Base-by-base conservation (phyloP, 1,140 invertebrate species). In the Mycetomoellerius zeteki region DNA sequence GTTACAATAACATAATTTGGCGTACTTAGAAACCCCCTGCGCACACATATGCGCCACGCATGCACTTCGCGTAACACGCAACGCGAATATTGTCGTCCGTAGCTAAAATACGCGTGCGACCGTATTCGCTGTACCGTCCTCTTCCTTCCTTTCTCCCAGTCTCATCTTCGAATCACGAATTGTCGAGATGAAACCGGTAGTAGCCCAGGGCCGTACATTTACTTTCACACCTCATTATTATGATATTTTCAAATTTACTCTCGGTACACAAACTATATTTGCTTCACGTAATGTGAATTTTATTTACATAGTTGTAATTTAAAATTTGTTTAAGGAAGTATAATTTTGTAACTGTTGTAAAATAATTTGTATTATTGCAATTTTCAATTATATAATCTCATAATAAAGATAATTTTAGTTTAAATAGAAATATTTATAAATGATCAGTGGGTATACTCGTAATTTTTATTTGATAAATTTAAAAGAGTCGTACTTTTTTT, bases 1-100 rank as follows among this genome's bases (percentile, higher is more conserved):
- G 77, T 86, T 84, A 76, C 71, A 89, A 86, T 90, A 86, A 88
- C 85, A 78, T 89, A 90, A 85, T 54, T 69, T 65, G 72, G 60
- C 43, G 62, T 85, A 88, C 71, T 58, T 27, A 47, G 72, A 56
- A 52, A 78, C 67, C 60, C 73, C 58, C 82, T 62, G 58, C 65
- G 37, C 65, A 50, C 43, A 69, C 62, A 69, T 62, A 27, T 65
- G 52, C 50, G 56, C 67, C 60, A 64, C 37, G 86, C 75, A 81
- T 85, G 78, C 88, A 86, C 21, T 64, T 80, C 73, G 58, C 88
- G 58, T 52, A 37, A n/a, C 89, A 90, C 88, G 89, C 89, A 78
- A 90, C 58, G 30, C 47, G 19, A 58, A 58, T 8, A 72, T 84
- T 73, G 33, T 73, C 54, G 54, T 85, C 52, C 19, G n/a, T 52